Evolutionary conservation across 2,797 vertebrate genomes (phyloP).

Genomic region (Corythornis leucogaster): DNA sequence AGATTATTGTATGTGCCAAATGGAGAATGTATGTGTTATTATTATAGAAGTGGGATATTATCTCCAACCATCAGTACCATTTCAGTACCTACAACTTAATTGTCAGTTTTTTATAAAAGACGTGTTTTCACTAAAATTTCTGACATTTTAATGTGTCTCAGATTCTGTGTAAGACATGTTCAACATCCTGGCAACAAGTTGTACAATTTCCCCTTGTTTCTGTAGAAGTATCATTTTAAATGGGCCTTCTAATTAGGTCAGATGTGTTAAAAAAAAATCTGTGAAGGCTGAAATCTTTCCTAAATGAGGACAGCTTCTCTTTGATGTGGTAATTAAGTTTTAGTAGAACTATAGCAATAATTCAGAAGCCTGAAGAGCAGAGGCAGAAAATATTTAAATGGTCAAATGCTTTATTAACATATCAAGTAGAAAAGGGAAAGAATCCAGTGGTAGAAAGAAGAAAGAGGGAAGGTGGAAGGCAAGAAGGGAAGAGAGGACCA

Average conservation of each 20-base stretch:
- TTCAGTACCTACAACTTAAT: not conserved
- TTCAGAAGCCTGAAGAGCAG: conserved; percentile 37
- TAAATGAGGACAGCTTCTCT: conserved; percentile 48
- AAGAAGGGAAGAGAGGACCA: not conserved
- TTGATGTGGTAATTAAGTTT: conserved; percentile 65
- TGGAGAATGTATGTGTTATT: not conserved
- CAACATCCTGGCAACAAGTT: conserved; percentile 6
- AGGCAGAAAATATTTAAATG: conserved; percentile 30
- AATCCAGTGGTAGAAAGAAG: not conserved
- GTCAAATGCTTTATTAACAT: conserved; percentile 26
- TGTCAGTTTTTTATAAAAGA: not conserved
- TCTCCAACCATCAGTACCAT: not conserved
- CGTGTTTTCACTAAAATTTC: not conserved
- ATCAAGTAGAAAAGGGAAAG: not conserved
- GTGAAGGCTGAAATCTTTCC: conserved; percentile 19
- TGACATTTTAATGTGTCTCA: not conserved
- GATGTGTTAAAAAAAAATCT: not conserved
- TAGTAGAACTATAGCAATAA: conserved; percentile 31
- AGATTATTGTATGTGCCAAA: not conserved
- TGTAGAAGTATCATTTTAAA: conserved; percentile 14
- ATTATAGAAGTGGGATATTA: not conserved
- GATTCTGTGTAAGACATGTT: not conserved
- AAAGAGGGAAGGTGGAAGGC: not conserved
- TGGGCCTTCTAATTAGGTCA: conserved; percentile 52
- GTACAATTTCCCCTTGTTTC: not conserved